A percentile compares a stretch with the other conserved stretches of the same genome.
Conservation (phyloP, 2,888 invertebrate species). For the Tenthredo distinguenda region DNA sequence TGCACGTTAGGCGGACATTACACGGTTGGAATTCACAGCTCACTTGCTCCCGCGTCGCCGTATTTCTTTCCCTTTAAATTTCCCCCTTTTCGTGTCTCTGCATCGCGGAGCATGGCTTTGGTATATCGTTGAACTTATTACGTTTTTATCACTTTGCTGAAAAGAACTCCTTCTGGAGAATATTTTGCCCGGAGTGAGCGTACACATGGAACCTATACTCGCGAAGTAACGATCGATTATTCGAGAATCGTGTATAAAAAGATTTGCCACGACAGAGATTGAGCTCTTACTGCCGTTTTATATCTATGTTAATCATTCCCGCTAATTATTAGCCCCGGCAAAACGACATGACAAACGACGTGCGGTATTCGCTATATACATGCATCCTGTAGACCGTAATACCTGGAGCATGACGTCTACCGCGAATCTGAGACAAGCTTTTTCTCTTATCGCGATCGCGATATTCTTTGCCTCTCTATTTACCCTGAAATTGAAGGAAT, state of each 20-base stretch:
- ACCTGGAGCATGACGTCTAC: background rate
- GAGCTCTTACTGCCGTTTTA: constrained; percentile 22
- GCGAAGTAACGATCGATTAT: constrained; percentile 25
- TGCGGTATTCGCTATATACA: background rate
- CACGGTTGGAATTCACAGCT: constrained; percentile 49
- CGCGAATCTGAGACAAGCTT: background rate
- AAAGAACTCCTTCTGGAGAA: constrained; percentile 24
- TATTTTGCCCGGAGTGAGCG: background rate
- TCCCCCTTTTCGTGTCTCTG: background rate
- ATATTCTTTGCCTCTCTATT: constrained; percentile 31
- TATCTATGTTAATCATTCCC: constrained; percentile 27
- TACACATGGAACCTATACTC: no score
- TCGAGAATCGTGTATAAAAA: constrained; percentile 18
- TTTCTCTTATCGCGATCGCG: background rate
- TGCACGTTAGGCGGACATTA: constrained; percentile 51
- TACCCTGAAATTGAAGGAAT: constrained; percentile 33
- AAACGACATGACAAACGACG: constrained; percentile 17
- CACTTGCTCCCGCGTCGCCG: constrained; percentile 20
- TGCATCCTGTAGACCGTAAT: background rate
- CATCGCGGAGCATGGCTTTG: background rate
- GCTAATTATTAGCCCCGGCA: constrained; percentile 8
- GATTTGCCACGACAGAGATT: constrained; percentile 37
- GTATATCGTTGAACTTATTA: constrained; percentile 16
- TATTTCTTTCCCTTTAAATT: constrained; percentile 18
- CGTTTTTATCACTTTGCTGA: constrained; percentile 32